Evolutionary conservation across 2,113 vertebrate species (phyloP).

Genomic region (Otis tarda): DNA sequence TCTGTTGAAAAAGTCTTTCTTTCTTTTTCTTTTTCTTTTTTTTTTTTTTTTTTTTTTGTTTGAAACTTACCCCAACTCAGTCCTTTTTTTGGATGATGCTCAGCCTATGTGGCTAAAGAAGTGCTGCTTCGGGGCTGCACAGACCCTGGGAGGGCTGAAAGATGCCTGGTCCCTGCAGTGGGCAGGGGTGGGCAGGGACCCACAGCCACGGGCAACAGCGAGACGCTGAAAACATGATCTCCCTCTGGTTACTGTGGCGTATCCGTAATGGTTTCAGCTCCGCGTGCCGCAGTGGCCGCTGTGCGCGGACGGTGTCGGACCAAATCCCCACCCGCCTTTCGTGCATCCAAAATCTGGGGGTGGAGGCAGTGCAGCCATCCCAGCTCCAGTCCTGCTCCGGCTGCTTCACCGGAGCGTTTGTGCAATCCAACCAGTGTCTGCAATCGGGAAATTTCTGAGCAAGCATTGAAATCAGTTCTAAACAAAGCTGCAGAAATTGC

Average conservation of each 20-base stretch:
- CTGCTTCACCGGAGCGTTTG: background rate
- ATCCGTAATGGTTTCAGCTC: background rate
- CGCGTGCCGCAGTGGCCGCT: background rate
- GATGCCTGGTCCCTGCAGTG: background rate
- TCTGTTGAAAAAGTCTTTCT: background rate
- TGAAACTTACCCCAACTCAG: rapidly evolving
- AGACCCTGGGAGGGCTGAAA: background rate
- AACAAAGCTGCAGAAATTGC: background rate
- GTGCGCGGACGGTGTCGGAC: background rate
- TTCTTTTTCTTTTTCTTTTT: background rate
- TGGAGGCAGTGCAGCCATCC: background rate
- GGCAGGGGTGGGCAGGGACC: background rate
- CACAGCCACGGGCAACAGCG: rapidly evolving
- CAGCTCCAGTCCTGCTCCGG: background rate
- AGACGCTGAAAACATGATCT: rapidly evolving
- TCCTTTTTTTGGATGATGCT: background rate
- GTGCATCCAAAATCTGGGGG: too few relatives aligned
- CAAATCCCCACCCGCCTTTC: background rate
- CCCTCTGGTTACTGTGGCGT: rapidly evolving
- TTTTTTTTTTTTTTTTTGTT: background rate
- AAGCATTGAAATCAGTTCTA: background rate
- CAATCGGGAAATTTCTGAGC: background rate
- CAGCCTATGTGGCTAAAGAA: background rate
- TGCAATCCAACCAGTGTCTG: rapidly evolving
- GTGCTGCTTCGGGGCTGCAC: too few relatives aligned